Percentiles rank a stretch among this genome's conserved stretches.
These are phyloP conservation scores for Henricia sp. DNA, from an alignment of 53 echinoderm and acorn worm genomes.

Conservation along the genomic window DNA sequence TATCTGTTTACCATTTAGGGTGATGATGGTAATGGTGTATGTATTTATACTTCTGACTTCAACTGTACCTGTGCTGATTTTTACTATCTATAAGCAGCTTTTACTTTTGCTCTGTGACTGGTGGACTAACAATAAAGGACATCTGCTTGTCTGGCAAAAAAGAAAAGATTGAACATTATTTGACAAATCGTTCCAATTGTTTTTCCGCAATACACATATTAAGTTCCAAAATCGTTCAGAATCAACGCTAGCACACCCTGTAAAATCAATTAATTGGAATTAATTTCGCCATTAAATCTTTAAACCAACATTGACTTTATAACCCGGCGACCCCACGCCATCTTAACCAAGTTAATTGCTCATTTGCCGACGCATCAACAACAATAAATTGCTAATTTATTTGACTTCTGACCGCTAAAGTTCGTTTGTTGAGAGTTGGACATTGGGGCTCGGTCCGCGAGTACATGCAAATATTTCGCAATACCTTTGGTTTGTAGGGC, in stretches of 20 bases:
- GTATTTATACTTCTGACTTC: too few relatives aligned
- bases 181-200: too few relatives aligned
- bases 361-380: conserved; percentile 15
- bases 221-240: too few relatives aligned
- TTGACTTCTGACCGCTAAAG: conserved; percentile 7
- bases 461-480: background rate
- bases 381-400: conserved; percentile 42
- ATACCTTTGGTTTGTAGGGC: background rate
- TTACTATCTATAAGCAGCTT: too few relatives aligned
- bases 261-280: conserved; percentile 5
- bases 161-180: background rate
- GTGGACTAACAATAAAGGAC: too few relatives aligned
- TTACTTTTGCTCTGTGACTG: too few relatives aligned
- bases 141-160: background rate
- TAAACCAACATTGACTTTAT: conserved; percentile 1
- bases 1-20: too few relatives aligned
- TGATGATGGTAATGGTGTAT: too few relatives aligned
- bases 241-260: background rate
- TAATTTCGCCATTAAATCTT: background rate
- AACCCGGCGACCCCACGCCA: background rate
- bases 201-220: too few relatives aligned
- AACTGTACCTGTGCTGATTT: too few relatives aligned
- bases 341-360: background rate
- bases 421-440: conserved; percentile 15
- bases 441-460: background rate